Evolutionary conservation across 2,113 vertebrate genomes (phyloP).

Genomic region (Ciconia boyciana): DNA sequence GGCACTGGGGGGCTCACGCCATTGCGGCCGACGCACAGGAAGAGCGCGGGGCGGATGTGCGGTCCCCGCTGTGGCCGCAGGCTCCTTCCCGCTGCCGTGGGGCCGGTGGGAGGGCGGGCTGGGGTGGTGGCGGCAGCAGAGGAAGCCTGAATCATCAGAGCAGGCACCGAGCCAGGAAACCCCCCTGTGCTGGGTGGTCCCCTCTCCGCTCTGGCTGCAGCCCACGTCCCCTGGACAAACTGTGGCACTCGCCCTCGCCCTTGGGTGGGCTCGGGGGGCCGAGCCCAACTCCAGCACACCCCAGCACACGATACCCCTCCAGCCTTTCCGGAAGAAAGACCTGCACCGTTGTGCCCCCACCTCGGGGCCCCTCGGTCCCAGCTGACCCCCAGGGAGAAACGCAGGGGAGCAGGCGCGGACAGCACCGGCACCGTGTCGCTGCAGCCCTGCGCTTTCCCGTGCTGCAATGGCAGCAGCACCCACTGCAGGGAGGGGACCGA

Average conservation of each 20-base stretch:
- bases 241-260: rapidly evolving
- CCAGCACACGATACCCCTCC: background rate
- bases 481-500: background rate
- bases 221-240: background rate
- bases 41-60: background rate
- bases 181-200: background rate
- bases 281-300: background rate
- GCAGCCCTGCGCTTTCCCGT: background rate
- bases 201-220: background rate
- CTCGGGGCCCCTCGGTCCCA: background rate
- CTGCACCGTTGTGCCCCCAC: background rate
- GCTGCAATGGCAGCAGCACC: background rate
- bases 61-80: background rate
- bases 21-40: background rate
- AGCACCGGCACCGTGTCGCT: background rate
- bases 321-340: background rate
- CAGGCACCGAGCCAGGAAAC: background rate
- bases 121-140: rapidly evolving
- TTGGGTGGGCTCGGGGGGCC: background rate
- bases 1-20: background rate
- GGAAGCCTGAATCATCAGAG: background rate
- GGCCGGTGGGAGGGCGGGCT: background rate
- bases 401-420: background rate
- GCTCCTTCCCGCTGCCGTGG: background rate
- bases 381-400: no score